Conservation (phyloP, 2,888 invertebrate species). For the Leptinotarsa peninsularis region DNA sequence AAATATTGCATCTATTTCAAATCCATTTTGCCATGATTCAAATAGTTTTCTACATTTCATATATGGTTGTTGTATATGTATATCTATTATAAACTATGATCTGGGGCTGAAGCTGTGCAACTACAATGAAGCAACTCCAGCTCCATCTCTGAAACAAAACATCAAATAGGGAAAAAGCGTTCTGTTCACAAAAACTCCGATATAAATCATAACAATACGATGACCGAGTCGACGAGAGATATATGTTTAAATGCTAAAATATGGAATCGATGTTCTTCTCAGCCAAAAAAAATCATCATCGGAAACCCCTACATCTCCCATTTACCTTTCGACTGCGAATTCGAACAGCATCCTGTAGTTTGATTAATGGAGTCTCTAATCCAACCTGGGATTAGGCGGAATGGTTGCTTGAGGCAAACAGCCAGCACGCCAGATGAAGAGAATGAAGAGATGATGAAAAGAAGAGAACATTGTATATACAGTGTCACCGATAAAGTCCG, state of each 20-base stretch:
- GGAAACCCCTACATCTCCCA: neutral
- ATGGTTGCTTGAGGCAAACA: constrained; percentile 47
- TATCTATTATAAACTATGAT: no score
- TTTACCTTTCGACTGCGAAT: constrained; percentile 17
- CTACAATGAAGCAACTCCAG: no score
- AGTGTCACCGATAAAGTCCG: no score
- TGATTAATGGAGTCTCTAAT: constrained; percentile 48
- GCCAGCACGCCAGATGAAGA: constrained; percentile 40
- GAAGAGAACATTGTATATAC: constrained; percentile 9
- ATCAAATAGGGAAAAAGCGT: no score
- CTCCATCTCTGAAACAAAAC: no score
- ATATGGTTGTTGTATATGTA: no score
- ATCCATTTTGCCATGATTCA: no score
- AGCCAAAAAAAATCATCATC: neutral
- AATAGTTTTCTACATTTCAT: no score
- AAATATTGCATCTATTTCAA: no score
- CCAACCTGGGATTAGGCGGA: constrained; percentile 45
- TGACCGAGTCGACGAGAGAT: neutral
- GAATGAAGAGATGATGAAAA: no score
- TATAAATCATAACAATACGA: neutral
- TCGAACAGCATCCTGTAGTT: constrained; percentile 27
- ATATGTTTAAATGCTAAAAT: neutral
- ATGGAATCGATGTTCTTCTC: neutral
- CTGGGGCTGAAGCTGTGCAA: no score
- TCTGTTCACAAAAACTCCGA: neutral